A percentile compares a stretch with the other conserved stretches of the same genome.
These are phyloP conservation scores for Acanthornis magna DNA, from an alignment of 2,797 vertebrate species.

Conservation along the genomic window DNA sequence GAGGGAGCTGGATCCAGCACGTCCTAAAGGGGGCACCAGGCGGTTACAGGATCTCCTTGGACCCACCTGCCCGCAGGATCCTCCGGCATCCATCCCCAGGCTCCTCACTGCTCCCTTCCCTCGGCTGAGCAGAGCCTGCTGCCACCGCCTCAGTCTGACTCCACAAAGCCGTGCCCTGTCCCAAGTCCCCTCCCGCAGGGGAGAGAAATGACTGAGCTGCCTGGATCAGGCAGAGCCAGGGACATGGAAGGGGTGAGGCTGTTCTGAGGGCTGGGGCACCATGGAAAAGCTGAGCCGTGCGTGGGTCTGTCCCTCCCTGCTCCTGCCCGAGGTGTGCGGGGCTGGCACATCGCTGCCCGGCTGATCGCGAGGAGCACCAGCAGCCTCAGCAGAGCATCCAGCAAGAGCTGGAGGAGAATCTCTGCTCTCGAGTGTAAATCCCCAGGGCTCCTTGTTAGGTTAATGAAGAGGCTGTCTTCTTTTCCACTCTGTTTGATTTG, in stretches of 20 bases:
- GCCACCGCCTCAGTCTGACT: background rate
- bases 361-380: background rate
- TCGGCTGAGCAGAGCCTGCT: background rate
- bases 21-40: constrained; percentile 33
- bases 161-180: rapidly evolving
- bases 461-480: constrained; percentile 64
- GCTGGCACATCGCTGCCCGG: background rate
- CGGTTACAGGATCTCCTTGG: background rate
- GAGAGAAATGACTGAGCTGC: background rate
- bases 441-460: constrained; percentile 58
- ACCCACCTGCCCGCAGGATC: background rate
- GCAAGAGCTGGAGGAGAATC: background rate
- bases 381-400: background rate
- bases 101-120: background rate
- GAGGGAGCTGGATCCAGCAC: background rate
- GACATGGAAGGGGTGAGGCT: background rate
- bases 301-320: too few species aligned
- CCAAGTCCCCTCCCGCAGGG: background rate
- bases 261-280: background rate
- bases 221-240: background rate
- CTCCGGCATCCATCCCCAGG: rapidly evolving
- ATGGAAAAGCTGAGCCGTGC: rapidly evolving
- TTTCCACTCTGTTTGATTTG: constrained; percentile 58
- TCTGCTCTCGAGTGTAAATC: constrained; percentile 5
- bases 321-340: background rate